Base-by-base conservation (phyloP, 2,888 invertebrate genomes). In the Diarsia brunnea region DNA sequence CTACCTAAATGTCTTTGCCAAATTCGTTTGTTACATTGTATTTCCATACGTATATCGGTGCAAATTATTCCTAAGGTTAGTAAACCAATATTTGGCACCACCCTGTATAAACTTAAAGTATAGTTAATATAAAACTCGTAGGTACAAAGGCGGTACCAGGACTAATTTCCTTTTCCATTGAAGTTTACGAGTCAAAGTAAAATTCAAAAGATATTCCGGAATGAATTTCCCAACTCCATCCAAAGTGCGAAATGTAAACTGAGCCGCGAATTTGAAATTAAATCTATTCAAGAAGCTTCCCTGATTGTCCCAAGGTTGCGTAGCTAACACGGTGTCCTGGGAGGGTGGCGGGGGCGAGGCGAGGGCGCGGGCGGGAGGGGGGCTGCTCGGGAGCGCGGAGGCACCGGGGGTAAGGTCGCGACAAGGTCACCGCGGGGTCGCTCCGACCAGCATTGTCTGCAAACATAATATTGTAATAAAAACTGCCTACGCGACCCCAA, bases 371-470 rank as follows among this genome's bases (percentile, higher is more conserved):
- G 14, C n/a, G 43, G n/a, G 43, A 14, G n/a, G 55, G 24, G 82
- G 66, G 82, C 88, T 84, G 73, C 87, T 89, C 80, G 86, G 88
- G 75, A 70, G 77, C 45, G 81, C 75, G 83, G 85, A 78, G 85
- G 82, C 72, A 81, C 68, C 61, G 88, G 91, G 87, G 86, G 88
- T 88, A 92, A 95, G 95, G 95, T 94, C 93, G 89, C 82, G 78
- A 79, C 92, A 95, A 95, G 95, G 95, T 93, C 93, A 90, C 82
- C 85, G 79, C 90, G 91, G 91, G 93, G 93, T 92, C 91, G 91
- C 89, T 87, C 84, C 87, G 81, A 86, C 88, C 86, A 85, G 84
- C 84, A 89, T 91, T 91, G 91, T 91, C 91, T 91, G 88, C 89
- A 89, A 90, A 90, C 89, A 90, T 90, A 87, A 91, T 89, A 90